Percentiles rank a stretch among this genome's conserved stretches.
These are phyloP conservation scores for Heteromormyrus szaboi DNA, from an alignment of 2,797 vertebrate species.

Conservation along the genomic window DNA sequence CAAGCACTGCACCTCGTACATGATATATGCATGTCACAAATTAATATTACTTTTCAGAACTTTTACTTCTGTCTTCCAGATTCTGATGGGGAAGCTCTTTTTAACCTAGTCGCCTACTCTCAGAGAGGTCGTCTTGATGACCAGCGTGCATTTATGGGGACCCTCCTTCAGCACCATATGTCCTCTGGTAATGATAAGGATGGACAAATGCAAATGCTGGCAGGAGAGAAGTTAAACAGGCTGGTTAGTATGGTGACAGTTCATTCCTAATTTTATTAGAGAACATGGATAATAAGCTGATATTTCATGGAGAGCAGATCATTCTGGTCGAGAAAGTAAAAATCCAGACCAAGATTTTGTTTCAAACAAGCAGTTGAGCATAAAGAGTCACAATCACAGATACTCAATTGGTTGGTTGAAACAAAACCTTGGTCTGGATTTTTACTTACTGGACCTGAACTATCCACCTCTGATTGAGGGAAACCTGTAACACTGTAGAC, in stretches of 20 bases:
- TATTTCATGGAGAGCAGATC: neutral
- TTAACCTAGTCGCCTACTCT: conserved; percentile 55
- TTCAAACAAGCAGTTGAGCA: neutral
- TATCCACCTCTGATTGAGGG: neutral
- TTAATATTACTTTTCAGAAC: neutral
- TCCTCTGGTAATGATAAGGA: conserved; percentile 22
- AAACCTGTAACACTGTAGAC: neutral
- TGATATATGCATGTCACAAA: neutral
- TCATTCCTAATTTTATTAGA: neutral
- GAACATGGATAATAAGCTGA: neutral
- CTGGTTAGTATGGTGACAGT: neutral
- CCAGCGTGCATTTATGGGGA: conserved; percentile 50
- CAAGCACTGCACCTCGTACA: neutral
- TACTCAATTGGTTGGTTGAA: neutral
- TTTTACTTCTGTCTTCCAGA: conserved; percentile 21
- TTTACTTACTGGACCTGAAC: neutral
- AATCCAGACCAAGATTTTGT: neutral
- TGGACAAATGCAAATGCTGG: conserved; percentile 24
- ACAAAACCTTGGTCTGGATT: neutral
- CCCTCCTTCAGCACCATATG: conserved; percentile 31
- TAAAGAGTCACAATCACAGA: neutral
- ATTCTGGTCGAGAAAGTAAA: neutral
- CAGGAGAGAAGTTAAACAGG: neutral
- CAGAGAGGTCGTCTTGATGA: conserved; percentile 60
- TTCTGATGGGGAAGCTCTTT: conserved; percentile 53